Conservation (phyloP, 2,113 vertebrate genomes). For the Perccottus glenii region DNA sequence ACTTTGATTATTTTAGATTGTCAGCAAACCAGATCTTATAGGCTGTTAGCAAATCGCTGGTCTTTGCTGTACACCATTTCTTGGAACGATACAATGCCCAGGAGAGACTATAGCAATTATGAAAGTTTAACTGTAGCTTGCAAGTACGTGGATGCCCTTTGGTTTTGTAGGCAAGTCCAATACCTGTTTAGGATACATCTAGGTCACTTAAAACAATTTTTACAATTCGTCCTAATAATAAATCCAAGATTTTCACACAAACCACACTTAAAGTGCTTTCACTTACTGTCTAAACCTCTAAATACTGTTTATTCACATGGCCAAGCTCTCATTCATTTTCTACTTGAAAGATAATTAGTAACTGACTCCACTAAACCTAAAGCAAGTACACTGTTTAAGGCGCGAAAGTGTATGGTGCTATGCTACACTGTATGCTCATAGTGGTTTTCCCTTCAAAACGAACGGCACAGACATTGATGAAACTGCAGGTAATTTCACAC, state of each 20-base stretch:
- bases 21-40: slow-evolving; percentile 34
- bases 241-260: slow-evolving; percentile 55
- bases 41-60: too few relatives aligned
- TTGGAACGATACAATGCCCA: neutral
- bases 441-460: slow-evolving; percentile 63
- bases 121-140: slow-evolving; percentile 17
- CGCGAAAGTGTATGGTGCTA: slow-evolving; percentile 78
- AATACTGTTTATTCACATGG: slow-evolving; percentile 54
- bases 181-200: slow-evolving; percentile 58
- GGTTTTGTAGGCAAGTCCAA: slow-evolving; percentile 36
- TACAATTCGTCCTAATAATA: slow-evolving; percentile 52
- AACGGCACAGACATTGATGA: slow-evolving; percentile 48
- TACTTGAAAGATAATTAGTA: too few relatives aligned
- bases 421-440: slow-evolving; percentile 80
- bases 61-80: neutral
- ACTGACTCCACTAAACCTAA: slow-evolving; percentile 63
- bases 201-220: slow-evolving; percentile 50
- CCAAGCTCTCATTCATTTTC: slow-evolving; percentile 39
- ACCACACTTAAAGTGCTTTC: slow-evolving; percentile 72
- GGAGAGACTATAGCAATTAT: neutral
- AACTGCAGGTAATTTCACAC: slow-evolving; percentile 60
- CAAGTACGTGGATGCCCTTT: slow-evolving; percentile 37
- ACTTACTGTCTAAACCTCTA: slow-evolving; percentile 58
- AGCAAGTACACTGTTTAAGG: slow-evolving; percentile 80
- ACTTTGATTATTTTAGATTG: slow-evolving; percentile 43